Evolutionary conservation across 1,140 invertebrate species (phyloP), one percentile per base, ranked within the genome.

Genomic region (Drosophila paulistorum): DNA sequence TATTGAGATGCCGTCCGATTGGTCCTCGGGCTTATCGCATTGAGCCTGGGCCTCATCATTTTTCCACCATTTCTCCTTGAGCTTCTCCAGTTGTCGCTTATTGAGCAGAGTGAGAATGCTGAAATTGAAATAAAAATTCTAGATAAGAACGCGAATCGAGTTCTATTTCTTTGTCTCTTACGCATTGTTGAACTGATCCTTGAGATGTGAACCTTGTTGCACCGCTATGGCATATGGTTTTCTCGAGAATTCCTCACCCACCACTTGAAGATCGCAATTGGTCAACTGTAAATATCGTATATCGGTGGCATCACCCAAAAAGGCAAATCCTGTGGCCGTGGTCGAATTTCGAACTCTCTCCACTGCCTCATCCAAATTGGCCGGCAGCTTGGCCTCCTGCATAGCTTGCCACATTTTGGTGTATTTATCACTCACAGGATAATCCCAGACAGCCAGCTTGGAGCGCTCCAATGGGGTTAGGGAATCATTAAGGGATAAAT

Each of bases 401-500:
- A 99, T 99, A 0, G 97, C 97, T 91, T 98, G 96, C 96, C 98
- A 99, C 95, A 99, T 98, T 92, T 99, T 99, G 1, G 98, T 99
- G 92, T 98, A 99, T 84, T 98, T 99, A 92, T 99, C 98, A 80
- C 97, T 98, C 0, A 99, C 98, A 0, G 98, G 98, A 92, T 99
- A 99, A 92, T 99, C 98, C 98, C 98, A 99, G 0, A 99, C 98
- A 0, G 98, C 98, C 11, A 99, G 91, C 92, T 98, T 97, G 0
- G 98, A 96, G 58, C 98, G 93, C 90, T 99, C 97, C 0, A 98
- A 94, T 42, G 98, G 96, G 10, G 95, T 95, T 14, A 99, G 92
- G 65, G 96, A 98, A 91, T 99, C 98, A 83, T 99, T 98, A 9
- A 99, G 93, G 37, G 97, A 98, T 96, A 99, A 98, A 71, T 98